phyloP scores from a whole-genome alignment of 2,888 invertebrate genomes.

The Thalpophila matura region DNA sequence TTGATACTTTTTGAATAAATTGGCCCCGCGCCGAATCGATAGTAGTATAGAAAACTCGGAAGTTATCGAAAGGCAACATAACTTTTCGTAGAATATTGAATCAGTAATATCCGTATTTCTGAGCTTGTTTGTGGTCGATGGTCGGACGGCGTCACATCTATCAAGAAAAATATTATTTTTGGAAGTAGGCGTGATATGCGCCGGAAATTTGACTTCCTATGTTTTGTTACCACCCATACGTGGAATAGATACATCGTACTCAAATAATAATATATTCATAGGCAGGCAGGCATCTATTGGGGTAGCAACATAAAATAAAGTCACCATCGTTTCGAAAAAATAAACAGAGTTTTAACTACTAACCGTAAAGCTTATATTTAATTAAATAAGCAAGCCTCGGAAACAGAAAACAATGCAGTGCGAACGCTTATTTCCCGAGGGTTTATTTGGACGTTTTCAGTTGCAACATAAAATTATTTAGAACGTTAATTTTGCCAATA shows the following conservation, averaged over 20 bases:
- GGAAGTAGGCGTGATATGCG: conserved; percentile 57
- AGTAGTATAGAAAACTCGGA: conserved; percentile 76
- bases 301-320: not conserved
- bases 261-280: conserved; percentile 30
- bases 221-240: conserved; percentile 44
- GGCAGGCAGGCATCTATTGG: not conserved
- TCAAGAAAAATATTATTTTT: conserved; percentile 66
- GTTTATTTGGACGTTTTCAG: conserved; percentile 33
- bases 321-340: no score
- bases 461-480: conserved; percentile 46
- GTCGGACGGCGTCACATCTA: conserved; percentile 61
- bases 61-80: conserved; percentile 70
- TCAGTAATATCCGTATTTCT: conserved; percentile 73
- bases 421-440: conserved; percentile 51
- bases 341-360: no score
- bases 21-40: conserved; percentile 82
- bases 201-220: conserved; percentile 69
- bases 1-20: conserved; percentile 89
- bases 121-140: conserved; percentile 68
- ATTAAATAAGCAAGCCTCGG: conserved; percentile 37
- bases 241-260: conserved; percentile 26
- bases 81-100: conserved; percentile 73
- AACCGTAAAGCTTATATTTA: conserved; percentile 14
- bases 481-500: conserved; percentile 15
- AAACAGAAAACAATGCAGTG: conserved; percentile 34